phyloP scores from a whole-genome alignment of 1,140 invertebrate genomes.

The Stegodyphus dumicola region DNA sequence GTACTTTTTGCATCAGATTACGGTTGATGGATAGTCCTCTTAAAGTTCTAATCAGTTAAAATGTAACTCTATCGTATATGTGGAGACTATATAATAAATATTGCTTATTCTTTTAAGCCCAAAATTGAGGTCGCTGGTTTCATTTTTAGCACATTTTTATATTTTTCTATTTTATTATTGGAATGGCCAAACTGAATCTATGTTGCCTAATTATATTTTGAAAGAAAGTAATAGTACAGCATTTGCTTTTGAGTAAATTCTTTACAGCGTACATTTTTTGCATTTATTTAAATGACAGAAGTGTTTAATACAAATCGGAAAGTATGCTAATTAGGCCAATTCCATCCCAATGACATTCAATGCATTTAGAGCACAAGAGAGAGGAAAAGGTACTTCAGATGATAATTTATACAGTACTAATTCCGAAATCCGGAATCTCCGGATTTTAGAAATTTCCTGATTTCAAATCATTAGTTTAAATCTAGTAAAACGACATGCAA shows the following conservation, averaged over 20 bases:
- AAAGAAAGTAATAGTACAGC: background rate
- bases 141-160: background rate
- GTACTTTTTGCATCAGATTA: background rate
- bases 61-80: background rate
- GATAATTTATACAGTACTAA: too few relatives aligned
- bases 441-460: too few relatives aligned
- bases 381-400: too few relatives aligned
- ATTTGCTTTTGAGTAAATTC: background rate
- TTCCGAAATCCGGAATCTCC: too few relatives aligned
- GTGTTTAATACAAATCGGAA: too few relatives aligned
- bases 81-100: background rate
- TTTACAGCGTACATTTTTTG: too few relatives aligned
- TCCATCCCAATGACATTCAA: too few relatives aligned
- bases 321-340: too few relatives aligned
- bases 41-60: background rate
- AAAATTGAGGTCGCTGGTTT: background rate
- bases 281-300: too few relatives aligned
- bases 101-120: background rate
- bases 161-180: background rate
- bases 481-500: too few relatives aligned
- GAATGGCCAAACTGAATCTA: background rate
- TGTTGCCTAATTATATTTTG: background rate
- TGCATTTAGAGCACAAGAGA: too few relatives aligned
- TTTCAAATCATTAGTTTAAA: too few relatives aligned
- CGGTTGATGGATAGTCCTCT: background rate